Conservation (phyloP, 2,113 vertebrate species). For the Microtus pennsylvanicus region DNA sequence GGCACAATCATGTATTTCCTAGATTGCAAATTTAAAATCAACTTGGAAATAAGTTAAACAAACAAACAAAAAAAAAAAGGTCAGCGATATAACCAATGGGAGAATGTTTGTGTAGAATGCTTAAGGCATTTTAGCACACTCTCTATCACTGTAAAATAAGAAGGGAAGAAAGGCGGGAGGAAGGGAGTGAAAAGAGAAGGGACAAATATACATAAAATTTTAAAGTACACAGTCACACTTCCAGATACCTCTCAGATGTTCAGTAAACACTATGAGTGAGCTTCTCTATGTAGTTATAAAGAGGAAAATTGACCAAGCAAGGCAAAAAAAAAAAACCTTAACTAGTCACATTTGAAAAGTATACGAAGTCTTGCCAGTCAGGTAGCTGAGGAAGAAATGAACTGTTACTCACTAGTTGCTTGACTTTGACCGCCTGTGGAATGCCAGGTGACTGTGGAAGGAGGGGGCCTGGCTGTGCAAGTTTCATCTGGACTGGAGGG, state of each 20-base stretch:
- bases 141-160: not conserved
- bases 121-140: not conserved
- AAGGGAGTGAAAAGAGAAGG: not conserved
- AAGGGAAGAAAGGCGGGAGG: too few relatives aligned
- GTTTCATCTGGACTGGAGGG: constrained; percentile 80
- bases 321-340: not conserved
- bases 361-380: not conserved
- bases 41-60: not conserved
- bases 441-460: constrained; percentile 65
- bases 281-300: not conserved
- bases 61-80: too few relatives aligned
- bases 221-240: not conserved
- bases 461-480: constrained; percentile 73
- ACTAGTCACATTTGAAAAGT: not conserved
- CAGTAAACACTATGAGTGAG: not conserved
- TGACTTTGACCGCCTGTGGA: constrained; percentile 83
- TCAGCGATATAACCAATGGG: not conserved
- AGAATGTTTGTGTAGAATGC: not conserved
- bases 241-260: not conserved
- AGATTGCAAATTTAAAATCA: not conserved
- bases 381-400: constrained; percentile 26
- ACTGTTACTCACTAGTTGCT: constrained; percentile 88
- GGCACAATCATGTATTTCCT: not conserved
- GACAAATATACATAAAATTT: not conserved
- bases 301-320: not conserved